Evolutionary conservation across 1,140 invertebrate species (phyloP), one percentile per base, ranked within the genome.

Genomic region (Grapholita molesta): DNA sequence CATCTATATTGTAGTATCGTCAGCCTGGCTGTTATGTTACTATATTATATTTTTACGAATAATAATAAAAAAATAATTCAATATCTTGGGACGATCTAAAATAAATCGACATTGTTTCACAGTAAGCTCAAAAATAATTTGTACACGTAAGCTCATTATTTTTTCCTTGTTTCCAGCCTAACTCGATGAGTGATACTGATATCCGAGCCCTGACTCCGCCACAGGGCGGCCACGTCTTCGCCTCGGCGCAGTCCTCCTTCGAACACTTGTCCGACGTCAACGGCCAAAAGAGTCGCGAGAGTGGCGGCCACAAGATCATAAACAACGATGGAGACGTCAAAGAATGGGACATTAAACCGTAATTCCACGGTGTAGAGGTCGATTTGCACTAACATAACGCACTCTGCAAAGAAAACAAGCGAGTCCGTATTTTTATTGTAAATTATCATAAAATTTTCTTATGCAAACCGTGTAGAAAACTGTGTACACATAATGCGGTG

Each of bases 301-400:
- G 79, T 7, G 78, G 76, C 15, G 83, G 83, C 0, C 74, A 82
- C 28, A 76, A 79, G 42, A 30, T 86, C n/a, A 57, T 83, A 38
- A 85, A 88, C 70, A 68, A 80, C 5, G 73, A 86, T 15, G 85
- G 85, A 5, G 68, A 70, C 30, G 66, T 82, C 7, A 23, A 65
- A 7, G 78, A 84, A 61, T 82, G 72, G 33, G 76, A 80, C 18
- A 72, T 78, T 64, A 69, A 68, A 8, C 76, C 77, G 67, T 69
- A 21, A 70, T 24, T 12, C 64, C 71, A 3, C 64, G 67, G 48
- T 23, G 18, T 32, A 30, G 66, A 67, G 35, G 6, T 5, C 35
- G 1, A 38, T 15, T 42, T 42, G 12, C 15, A 48, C 42, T 28
- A 57, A 57, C 53, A 24, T n/a, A n/a, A 23, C 21, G 21, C 21